Conservation (phyloP, 2,113 vertebrate species). For the Hippolais icterina region DNA sequence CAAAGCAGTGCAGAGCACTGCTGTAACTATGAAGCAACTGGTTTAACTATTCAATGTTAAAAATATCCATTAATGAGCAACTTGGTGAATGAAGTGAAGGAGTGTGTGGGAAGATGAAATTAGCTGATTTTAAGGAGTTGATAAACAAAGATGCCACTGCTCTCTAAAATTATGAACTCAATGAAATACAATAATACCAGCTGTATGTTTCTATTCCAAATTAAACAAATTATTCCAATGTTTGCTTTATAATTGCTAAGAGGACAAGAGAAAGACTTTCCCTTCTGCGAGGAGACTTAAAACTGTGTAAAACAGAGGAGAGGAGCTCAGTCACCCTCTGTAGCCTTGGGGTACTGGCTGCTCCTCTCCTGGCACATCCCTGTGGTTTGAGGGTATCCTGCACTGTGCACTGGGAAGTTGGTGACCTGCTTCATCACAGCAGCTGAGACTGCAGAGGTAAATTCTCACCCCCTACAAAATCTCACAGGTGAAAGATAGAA, state of each 20-base stretch:
- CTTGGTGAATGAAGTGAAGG: conserved; percentile 25
- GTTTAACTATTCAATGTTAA: neutral
- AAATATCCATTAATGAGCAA: neutral
- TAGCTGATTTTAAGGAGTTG: neutral
- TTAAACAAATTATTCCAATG: neutral
- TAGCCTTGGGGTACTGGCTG: neutral
- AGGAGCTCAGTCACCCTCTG: neutral
- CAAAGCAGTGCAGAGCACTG: neutral
- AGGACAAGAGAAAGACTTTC: neutral
- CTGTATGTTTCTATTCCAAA: neutral
- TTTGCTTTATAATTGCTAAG: neutral
- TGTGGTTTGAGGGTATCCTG: neutral
- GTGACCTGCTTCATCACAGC: neutral
- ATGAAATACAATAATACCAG: neutral
- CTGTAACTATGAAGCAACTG: neutral
- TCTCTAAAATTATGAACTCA: neutral
- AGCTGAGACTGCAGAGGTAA: neutral
- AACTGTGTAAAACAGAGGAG: neutral
- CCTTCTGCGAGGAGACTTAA: neutral
- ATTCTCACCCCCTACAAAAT: neutral
- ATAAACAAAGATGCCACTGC: neutral
- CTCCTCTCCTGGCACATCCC: neutral
- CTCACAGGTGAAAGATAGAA: neutral
- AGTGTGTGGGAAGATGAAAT: conserved; percentile 2
- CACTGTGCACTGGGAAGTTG: neutral